These are phyloP conservation scores for Exaiptasia diaphana DNA, from an alignment of 64 coral and sea anemone genomes.

Conservation along the genomic window DNA sequence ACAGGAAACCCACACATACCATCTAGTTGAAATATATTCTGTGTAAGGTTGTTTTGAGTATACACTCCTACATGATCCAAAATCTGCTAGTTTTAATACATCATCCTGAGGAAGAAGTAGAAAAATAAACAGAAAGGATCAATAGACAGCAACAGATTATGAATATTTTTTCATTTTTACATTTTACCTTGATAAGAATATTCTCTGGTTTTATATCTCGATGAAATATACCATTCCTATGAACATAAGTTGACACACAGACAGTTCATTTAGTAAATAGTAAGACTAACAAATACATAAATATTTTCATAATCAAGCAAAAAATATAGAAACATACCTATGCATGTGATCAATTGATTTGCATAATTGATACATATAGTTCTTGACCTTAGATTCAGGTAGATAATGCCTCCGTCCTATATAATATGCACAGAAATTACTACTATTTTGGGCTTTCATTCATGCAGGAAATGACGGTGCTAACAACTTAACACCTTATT, in stretches of 20 bases:
- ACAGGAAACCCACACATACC: slow-evolving; percentile 21
- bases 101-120: slow-evolving; percentile 66
- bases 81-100: slow-evolving; percentile 95
- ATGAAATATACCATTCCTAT: slow-evolving; percentile 98
- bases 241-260: slow-evolving; percentile 8
- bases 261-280: not conserved
- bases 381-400: slow-evolving; percentile 89
- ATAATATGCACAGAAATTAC: not conserved
- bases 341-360: slow-evolving; percentile 99
- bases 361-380: slow-evolving; percentile 92
- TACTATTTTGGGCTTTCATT: no score
- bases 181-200: slow-evolving; percentile 88
- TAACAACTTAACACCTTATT: no score
- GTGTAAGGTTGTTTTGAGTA: slow-evolving; percentile 98
- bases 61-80: slow-evolving; percentile 97
- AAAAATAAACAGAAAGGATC: not conserved
- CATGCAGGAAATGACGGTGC: no score
- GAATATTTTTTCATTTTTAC: not conserved
- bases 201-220: slow-evolving; percentile 98
- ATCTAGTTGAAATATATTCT: slow-evolving; percentile 97
- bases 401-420: slow-evolving; percentile 91
- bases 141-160: not conserved
- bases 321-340: slow-evolving; percentile 46
- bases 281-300: not conserved
- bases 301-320: no score